Conservation (phyloP, 2,113 vertebrate genomes). For the Serinus canaria region DNA sequence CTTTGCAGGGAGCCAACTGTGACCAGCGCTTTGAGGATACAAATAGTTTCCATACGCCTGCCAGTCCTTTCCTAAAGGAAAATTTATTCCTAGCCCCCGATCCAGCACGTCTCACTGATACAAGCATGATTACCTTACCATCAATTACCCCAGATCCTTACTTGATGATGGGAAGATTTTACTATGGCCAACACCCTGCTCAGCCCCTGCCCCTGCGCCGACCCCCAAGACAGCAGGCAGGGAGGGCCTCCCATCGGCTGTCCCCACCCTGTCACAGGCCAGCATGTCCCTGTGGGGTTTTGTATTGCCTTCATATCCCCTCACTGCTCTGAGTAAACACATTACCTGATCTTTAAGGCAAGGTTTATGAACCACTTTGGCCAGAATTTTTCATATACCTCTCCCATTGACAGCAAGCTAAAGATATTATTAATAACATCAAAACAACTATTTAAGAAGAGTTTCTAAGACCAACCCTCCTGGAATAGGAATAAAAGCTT, state of each 20-base stretch:
- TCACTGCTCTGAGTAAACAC: neutral
- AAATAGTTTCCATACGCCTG: neutral
- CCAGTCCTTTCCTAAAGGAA: neutral
- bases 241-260: neutral
- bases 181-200: fast-evolving
- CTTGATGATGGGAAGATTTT: neutral
- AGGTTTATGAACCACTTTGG: neutral
- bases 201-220: neutral
- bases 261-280: neutral
- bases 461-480: neutral
- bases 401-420: neutral
- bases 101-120: neutral
- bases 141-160: neutral
- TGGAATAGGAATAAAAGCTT: neutral
- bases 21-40: too few relatives aligned
- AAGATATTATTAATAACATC: neutral
- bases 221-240: fast-evolving
- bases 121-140: fast-evolving
- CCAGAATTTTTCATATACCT: neutral
- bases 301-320: neutral
- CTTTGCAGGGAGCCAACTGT: neutral
- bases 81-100: neutral
- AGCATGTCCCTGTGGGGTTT: fast-evolving
- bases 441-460: neutral
- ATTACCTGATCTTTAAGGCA: neutral